Evolutionary conservation across 2,888 invertebrate species (phyloP).

Genomic region (Pristionchus mayeri): DNA sequence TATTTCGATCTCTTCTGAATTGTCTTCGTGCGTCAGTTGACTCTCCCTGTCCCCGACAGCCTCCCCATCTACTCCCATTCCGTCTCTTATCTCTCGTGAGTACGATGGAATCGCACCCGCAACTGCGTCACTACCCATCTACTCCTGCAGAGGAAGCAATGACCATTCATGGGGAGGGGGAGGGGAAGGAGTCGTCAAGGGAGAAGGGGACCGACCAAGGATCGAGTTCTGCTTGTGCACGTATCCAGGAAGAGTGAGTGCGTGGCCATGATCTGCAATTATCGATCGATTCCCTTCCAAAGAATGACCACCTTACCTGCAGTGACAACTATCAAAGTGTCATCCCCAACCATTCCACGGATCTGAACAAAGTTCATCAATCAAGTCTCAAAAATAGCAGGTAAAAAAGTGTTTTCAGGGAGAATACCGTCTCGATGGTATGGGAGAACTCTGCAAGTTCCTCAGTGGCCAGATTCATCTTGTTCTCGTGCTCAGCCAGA

Average conservation of each 20-base stretch:
- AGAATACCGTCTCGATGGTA: conserved; percentile 82
- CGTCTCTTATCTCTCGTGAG: background rate
- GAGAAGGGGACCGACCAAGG: background rate
- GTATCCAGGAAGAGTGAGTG: conserved; percentile 62
- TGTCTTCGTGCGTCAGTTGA: background rate
- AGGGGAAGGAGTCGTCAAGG: background rate
- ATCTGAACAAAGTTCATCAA: conserved; percentile 76
- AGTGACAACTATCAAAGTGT: conserved; percentile 85
- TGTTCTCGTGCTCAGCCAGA: conserved; percentile 49
- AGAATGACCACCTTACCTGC: conserved; percentile 58
- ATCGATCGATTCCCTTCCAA: background rate
- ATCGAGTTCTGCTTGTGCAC: conserved; percentile 47
- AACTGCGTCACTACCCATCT: background rate
- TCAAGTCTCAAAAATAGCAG: too few relatives aligned
- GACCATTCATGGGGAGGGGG: too few relatives aligned
- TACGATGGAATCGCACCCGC: background rate
- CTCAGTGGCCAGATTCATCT: conserved; percentile 81
- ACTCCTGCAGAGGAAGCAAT: background rate
- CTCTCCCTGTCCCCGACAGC: background rate
- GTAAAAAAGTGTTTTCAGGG: background rate
- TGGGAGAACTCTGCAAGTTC: conserved; percentile 87
- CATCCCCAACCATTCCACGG: conserved; percentile 80
- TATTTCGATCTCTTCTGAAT: background rate
- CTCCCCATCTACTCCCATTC: background rate
- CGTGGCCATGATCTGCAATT: conserved; percentile 77